phyloP scores from a whole-genome alignment of 2,888 invertebrate species.

The Tholera decimalis region DNA sequence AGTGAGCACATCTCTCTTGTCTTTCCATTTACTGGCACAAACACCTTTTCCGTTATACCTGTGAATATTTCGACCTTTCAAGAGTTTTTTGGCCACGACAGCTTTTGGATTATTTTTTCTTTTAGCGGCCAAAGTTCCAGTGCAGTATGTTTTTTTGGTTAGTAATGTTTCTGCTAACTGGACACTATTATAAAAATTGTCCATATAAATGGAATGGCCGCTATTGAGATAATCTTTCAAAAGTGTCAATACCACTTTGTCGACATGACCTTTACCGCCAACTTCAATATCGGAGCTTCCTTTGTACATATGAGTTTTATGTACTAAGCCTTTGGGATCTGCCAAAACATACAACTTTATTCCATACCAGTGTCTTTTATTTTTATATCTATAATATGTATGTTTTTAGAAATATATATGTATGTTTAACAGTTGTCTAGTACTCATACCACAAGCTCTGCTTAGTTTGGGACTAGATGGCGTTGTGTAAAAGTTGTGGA shows the following conservation, averaged over 20 bases:
- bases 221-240: background rate
- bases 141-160: background rate
- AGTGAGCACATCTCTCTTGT: conserved; percentile 32
- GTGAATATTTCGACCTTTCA: conserved; percentile 13
- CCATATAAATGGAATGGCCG: conserved; percentile 25
- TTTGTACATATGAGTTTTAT: conserved; percentile 30
- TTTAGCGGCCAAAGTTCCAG: too few species aligned
- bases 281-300: conserved; percentile 19
- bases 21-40: conserved; percentile 32
- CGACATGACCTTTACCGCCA: background rate
- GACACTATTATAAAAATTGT: conserved; percentile 26
- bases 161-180: background rate
- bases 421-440: too few species aligned
- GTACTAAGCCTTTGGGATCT: too few species aligned
- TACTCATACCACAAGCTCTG: too few species aligned
- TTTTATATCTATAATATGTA: too few species aligned
- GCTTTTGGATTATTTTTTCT: too few species aligned
- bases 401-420: too few species aligned
- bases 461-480: too few species aligned
- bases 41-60: conserved; percentile 27
- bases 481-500: too few species aligned
- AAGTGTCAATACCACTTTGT: background rate
- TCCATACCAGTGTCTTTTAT: too few species aligned
- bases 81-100: too few species aligned
- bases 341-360: background rate